Conservation (phyloP, 1,140 invertebrate species). For the Caenorhabditis remanei region DNA sequence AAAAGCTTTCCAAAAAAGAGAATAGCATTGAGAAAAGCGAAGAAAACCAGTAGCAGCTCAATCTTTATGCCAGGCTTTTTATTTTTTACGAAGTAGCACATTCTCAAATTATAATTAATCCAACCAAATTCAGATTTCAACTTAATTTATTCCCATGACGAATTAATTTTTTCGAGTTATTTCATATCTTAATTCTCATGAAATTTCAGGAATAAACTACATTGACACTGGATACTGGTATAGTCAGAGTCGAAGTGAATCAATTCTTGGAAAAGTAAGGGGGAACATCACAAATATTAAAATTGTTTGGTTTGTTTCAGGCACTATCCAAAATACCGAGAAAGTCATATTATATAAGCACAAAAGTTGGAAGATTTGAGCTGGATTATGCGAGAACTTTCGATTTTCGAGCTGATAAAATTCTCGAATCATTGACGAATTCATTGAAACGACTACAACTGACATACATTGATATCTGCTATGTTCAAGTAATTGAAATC, state of each 20-base stretch:
- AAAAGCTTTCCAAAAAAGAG: no score
- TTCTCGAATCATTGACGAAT: constrained; percentile 83
- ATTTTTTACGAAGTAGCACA: no score
- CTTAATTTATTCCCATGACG: no score
- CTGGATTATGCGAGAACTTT: constrained; percentile 85
- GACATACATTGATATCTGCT: constrained; percentile 89
- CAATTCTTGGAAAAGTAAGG: constrained; percentile 85
- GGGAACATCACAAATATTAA: neutral
- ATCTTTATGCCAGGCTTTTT: no score
- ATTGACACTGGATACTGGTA: constrained; percentile 93
- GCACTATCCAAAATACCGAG: constrained; percentile 86
- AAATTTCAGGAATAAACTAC: constrained; percentile 86
- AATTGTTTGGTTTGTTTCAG: constrained; percentile 74
- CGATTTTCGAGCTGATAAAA: constrained; percentile 87
- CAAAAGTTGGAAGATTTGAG: constrained; percentile 91
- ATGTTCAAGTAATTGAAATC: constrained; percentile 81
- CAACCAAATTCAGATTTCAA: no score
- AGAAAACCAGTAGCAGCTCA: no score
- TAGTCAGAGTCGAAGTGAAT: constrained; percentile 84
- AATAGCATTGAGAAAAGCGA: no score
- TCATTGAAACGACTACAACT: constrained; percentile 85
- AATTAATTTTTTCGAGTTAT: no score
- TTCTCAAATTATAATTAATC: no score
- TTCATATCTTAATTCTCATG: neutral
- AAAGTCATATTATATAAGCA: constrained; percentile 88